Evolutionary conservation across 2,797 vertebrate genomes (phyloP), one percentile per base, ranked within the genome.

Genomic region (Crocodylus rhombifer): DNA sequence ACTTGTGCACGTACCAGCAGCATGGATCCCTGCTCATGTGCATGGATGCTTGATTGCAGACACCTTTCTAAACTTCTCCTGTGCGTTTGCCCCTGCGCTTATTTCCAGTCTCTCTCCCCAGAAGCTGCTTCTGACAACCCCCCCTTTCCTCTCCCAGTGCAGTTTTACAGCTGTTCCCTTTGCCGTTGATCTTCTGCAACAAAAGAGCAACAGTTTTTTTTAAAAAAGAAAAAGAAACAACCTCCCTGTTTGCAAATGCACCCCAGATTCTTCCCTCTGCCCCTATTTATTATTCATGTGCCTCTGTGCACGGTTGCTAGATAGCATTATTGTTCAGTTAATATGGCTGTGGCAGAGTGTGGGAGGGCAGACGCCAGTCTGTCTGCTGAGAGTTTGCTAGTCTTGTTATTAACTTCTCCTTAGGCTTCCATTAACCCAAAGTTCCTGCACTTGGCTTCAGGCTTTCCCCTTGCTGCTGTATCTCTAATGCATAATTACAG

Each of bases 331-430:
- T 87, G 92, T 94, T 95, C 93, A 86, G 96, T 84, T 89, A 91
- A 92, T 21, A 87, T 55, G 94, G 94, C 94, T 93, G 97, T 96
- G 95, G 96, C 92, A 94, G 95, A 96, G 97, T 97, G 98, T 98
- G 98, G 98, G 98, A 96, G 98, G 96, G 92, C 88, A 69, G 98
- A 98, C 98, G 98, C 98, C 98, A 95, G 96, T 84, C 97, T 98
- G 98, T 98, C 98, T 98, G 98, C 97, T 93, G 93, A 95, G 89
- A 28, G 88, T 92, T 86, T 89, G 92, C 94, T 96, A 67, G 93
- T 92, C 97, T 97, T 97, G 98, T 98, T 98, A 98, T 98, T 98
- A 98, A 97, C 97, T 98, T 97, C 97, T 96, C 97, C 97, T 97
- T 94, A 97, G 97, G 97, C 97, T 98, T 97, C 97, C 97, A 97